Evolutionary conservation across 2,113 vertebrate genomes (phyloP).

Genomic region (Tachycineta bicolor): DNA sequence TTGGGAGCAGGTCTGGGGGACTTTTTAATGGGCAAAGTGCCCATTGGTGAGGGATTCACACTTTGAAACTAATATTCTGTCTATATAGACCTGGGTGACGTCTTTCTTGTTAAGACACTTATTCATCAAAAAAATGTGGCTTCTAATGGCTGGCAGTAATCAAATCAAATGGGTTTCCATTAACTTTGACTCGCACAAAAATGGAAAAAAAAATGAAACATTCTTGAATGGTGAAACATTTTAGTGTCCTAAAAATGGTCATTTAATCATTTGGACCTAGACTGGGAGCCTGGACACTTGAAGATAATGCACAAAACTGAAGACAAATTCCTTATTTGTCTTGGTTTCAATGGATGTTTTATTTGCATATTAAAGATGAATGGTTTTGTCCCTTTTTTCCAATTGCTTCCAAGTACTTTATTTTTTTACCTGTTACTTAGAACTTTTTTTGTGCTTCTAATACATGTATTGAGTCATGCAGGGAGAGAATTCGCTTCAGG

Average conservation of each 20-base stretch:
- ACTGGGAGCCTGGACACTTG: not conserved
- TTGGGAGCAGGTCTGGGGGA: not conserved
- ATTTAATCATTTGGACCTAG: not conserved
- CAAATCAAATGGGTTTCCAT: not conserved
- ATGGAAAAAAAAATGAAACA: not conserved
- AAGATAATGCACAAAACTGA: not conserved
- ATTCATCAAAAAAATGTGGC: not conserved
- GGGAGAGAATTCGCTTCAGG: not conserved
- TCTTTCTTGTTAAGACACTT: not conserved
- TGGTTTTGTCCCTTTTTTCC: not conserved
- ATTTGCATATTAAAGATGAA: not conserved
- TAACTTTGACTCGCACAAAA: not conserved
- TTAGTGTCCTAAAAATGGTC: not conserved
- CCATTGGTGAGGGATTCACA: not conserved
- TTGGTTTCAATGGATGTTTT: not conserved
- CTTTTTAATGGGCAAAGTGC: not conserved
- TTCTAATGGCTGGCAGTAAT: not conserved
- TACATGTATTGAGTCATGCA: not conserved
- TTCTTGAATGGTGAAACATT: not conserved
- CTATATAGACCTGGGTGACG: fast-evolving
- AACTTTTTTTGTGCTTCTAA: not conserved
- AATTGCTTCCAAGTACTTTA: not conserved
- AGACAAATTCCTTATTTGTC: not conserved
- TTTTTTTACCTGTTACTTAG: not conserved
- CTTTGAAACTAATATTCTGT: not conserved